These are phyloP conservation scores for Oryzias dopingdopingensis DNA, from an alignment of 2,797 vertebrate genomes.

Conservation along the genomic window DNA sequence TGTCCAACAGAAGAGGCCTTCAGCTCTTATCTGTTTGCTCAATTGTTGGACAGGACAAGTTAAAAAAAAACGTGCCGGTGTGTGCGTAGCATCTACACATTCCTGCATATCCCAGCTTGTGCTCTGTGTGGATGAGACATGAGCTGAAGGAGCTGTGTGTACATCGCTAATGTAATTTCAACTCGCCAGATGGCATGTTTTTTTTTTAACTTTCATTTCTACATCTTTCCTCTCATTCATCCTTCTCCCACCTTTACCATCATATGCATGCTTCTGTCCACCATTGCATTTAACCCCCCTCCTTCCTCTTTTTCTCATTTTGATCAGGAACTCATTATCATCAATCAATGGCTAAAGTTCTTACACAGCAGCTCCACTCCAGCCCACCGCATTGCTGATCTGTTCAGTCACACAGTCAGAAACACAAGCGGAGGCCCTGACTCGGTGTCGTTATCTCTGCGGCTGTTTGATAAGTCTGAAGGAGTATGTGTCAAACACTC, in stretches of 20 bases:
- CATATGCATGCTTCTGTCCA: constrained; percentile 11
- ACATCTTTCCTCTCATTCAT: constrained; percentile 19
- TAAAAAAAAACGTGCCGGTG: neutral
- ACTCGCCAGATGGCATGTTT: constrained; percentile 70
- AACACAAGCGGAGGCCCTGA: constrained; percentile 12
- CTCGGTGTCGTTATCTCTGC: constrained; percentile 21
- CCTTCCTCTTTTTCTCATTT: constrained; percentile 37
- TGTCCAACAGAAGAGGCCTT: no score
- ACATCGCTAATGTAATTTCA: constrained; percentile 71
- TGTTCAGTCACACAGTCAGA: constrained; percentile 10
- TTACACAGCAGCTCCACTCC: constrained; percentile 48
- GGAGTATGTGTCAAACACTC: constrained; percentile 39
- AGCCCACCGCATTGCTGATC: constrained; percentile 47
- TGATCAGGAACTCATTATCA: constrained; percentile 57
- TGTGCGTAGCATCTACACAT: neutral
- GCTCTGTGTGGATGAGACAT: constrained; percentile 54
- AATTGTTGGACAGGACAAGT: no score
- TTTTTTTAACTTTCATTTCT: constrained; percentile 27
- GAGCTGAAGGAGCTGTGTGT: constrained; percentile 51
- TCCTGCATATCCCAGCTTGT: constrained; percentile 29
- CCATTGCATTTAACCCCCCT: constrained; percentile 2
- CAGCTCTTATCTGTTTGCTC: no score
- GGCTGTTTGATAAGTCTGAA: constrained; percentile 47
- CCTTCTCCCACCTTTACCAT: constrained; percentile 22
- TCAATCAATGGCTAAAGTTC: constrained; percentile 60